phyloP scores from a whole-genome alignment of 37 sponge, comb jelly and placozoan species.

The Chondrilla cf. caribensis region DNA sequence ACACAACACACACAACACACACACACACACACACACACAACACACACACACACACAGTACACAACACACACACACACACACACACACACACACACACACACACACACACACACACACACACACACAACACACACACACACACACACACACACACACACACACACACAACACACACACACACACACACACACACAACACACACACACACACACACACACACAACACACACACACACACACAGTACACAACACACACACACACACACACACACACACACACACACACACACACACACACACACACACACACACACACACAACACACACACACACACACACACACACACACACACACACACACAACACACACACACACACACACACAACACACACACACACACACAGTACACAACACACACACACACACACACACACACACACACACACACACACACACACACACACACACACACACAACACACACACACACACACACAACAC shows the following conservation, averaged over 20 bases:
- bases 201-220: slow-evolving; percentile 21
- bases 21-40: background rate
- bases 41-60: no score
- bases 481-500: background rate
- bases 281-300: background rate
- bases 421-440: background rate
- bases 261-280: no score
- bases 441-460: no score
- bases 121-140: background rate
- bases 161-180: slow-evolving; percentile 2
- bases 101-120: no score
- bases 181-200: background rate
- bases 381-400: no score
- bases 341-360: background rate
- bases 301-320: slow-evolving; percentile 5
- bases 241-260: no score
- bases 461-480: background rate
- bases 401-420: background rate
- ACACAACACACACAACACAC: no score
- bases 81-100: no score
- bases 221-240: background rate
- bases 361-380: no score
- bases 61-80: no score
- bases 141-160: background rate
- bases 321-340: slow-evolving; percentile 21